Percentiles rank a stretch among this genome's conserved stretches.
Evolutionary conservation across 2,888 invertebrate species (phyloP).

Genomic region (Lycaena phlaeas): DNA sequence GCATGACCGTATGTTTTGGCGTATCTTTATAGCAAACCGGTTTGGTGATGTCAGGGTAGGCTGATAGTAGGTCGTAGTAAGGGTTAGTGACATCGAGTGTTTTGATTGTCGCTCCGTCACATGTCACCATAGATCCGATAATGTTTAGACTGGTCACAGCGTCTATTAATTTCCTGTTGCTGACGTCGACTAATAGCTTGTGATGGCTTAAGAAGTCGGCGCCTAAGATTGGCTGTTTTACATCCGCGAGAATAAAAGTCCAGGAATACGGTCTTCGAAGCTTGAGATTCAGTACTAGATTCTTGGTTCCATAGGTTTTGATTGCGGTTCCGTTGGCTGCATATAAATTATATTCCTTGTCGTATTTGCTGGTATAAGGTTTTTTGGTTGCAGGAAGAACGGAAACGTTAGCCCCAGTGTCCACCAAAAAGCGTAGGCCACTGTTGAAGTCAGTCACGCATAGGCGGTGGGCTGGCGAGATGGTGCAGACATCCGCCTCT

Average conservation of each 20-base stretch:
- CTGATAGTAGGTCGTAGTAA: conserved; percentile 12
- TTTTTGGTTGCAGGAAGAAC: too few relatives aligned
- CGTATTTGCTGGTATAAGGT: background rate
- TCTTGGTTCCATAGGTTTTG: conserved; percentile 9
- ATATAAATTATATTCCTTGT: conserved; percentile 9
- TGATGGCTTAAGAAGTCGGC: conserved; percentile 16
- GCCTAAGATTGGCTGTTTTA: conserved; percentile 13
- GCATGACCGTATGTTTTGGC: background rate
- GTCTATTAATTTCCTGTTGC: conserved; percentile 14
- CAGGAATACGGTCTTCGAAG: conserved; percentile 11
- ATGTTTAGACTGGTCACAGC: conserved; percentile 13
- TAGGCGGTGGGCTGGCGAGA: conserved; percentile 16
- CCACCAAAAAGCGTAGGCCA: too few relatives aligned
- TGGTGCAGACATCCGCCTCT: conserved; percentile 13
- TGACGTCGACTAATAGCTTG: conserved; percentile 13
- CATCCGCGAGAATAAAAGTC: conserved; percentile 13
- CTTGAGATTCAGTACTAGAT: conserved; percentile 11
- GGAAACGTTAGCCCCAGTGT: too few relatives aligned
- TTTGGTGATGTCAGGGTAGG: conserved; percentile 15
- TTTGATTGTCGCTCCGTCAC: conserved; percentile 8
- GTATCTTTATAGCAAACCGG: conserved; percentile 12
- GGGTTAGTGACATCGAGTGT: conserved; percentile 13
- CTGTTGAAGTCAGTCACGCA: too few relatives aligned
- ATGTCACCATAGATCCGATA: conserved; percentile 20
- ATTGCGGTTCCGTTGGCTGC: conserved; percentile 12